Base-by-base conservation (phyloP, 2,888 invertebrate genomes). In the Calameuta idolon region DNA sequence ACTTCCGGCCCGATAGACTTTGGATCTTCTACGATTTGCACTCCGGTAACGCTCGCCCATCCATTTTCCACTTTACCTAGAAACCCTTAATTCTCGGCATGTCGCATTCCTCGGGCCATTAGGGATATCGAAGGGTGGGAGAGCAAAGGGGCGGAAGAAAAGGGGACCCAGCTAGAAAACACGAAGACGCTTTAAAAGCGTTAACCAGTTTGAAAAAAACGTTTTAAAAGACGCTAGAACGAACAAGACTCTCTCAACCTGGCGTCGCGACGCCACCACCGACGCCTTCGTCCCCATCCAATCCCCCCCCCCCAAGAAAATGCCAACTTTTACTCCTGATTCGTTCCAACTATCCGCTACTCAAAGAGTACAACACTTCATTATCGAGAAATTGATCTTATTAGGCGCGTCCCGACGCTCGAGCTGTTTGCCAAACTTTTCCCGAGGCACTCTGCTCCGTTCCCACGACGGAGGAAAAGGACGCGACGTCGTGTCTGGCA, bases 351-450 rank as follows among this genome's bases (percentile, higher is more conserved):
- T 69, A 12, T 55, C 34, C 37, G 71, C 81, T 76, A 69, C 68
- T 81, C 69, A 30, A 76, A n/a, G 81, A 78, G 79, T 79, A 84
- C 87, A 87, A 83, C 85, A 83, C 79, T 87, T 88, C 85, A 87
- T 91, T 91, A 91, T 91, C 90, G 91, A 90, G 85, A 88, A 91
- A 91, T 91, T 90, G 91, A 91, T 91, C 89, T 90, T 88, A 90
- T 90, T 90, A 90, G 86, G 83, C 84, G 83, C 73, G 76, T 79
- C 34, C 74, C 34, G 78, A 34, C 37, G 40, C 78, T 78, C 76
- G 82, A 81, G 77, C 73, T n/a, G 12, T 69, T 69, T 69, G 69
- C 69, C 30, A 69, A 33, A 69, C 69, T n/a, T 69, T 69, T 11
- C 1, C 31, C 12, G 9, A 30, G 12, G 69, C 30, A 69, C 11